phyloP scores from a whole-genome alignment of 1,140 invertebrate genomes.

The Drosophila nigromelanica region DNA sequence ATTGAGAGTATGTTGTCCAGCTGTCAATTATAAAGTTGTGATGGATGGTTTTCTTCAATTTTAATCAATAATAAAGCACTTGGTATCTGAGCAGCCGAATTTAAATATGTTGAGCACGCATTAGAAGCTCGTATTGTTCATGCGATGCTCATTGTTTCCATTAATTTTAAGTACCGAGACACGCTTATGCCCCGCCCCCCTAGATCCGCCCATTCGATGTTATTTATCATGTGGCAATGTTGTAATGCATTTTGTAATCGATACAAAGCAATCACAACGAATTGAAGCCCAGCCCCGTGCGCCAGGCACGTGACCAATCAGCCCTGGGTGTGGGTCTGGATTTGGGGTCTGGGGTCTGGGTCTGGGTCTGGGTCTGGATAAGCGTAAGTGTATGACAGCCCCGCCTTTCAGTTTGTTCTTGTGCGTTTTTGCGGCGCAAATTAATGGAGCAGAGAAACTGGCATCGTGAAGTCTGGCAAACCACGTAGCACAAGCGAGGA shows the following conservation, averaged over 20 bases:
- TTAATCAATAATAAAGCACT: conserved; percentile 11
- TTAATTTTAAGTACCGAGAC: conserved; percentile 36
- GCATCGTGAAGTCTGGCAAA: conserved; percentile 37
- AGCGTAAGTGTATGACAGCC: conserved; percentile 6
- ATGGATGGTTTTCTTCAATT: not conserved
- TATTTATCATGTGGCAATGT: conserved; percentile 79
- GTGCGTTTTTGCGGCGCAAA: conserved; percentile 49
- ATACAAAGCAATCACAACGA: conserved; percentile 79
- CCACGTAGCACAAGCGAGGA: conserved; percentile 37
- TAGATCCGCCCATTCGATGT: conserved; percentile 48
- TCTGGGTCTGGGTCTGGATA: conserved; percentile 3
- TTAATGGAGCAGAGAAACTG: conserved; percentile 52
- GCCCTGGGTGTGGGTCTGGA: conserved; percentile 26
- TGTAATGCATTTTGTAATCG: conserved; percentile 82
- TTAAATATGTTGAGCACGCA: conserved; percentile 16
- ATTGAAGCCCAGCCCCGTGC: conserved; percentile 55
- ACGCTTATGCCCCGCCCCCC: conserved; percentile 1
- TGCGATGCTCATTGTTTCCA: conserved; percentile 31
- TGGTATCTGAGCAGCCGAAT: conserved; percentile 10
- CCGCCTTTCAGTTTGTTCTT: conserved; percentile 15
- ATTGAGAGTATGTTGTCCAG: no score
- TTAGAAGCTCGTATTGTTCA: conserved; percentile 5
- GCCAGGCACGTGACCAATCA: conserved; percentile 74
- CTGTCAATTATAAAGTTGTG: not conserved
- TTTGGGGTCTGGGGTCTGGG: conserved; percentile 18